phyloP scores from a whole-genome alignment of 2,888 invertebrate species.

The Notodonta dromedarius region DNA sequence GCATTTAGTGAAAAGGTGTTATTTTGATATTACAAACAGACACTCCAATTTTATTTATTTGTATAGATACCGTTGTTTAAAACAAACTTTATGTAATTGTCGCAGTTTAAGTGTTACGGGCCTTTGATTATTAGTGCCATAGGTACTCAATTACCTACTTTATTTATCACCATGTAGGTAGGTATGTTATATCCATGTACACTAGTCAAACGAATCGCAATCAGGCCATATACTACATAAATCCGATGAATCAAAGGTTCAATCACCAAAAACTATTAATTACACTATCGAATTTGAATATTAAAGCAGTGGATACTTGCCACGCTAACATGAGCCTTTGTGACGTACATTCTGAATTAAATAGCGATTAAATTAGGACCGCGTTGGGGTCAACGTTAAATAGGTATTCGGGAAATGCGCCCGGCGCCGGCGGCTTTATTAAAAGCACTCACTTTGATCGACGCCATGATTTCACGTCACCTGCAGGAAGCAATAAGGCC shows the following conservation, averaged over 20 bases:
- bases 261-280: slow-evolving; percentile 3
- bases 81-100: no score
- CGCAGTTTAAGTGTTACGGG: no score
- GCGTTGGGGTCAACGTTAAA: slow-evolving; percentile 31
- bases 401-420: slow-evolving; percentile 43
- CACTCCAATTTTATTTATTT: no score
- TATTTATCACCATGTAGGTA: no score
- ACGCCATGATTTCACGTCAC: slow-evolving; percentile 70
- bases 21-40: no score
- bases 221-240: neutral
- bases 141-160: no score
- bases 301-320: neutral
- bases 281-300: slow-evolving; percentile 2
- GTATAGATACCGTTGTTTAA: no score
- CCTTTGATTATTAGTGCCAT: no score
- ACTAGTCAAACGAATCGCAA: neutral
- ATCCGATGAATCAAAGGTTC: neutral
- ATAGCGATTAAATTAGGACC: slow-evolving; percentile 12
- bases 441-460: slow-evolving; percentile 81
- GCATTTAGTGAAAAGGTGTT: no score
- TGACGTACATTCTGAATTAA: slow-evolving; percentile 7
- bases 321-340: slow-evolving; percentile 22
- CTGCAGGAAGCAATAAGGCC: slow-evolving; percentile 76
- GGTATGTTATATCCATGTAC: no score
- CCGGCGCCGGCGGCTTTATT: slow-evolving; percentile 62